These are phyloP conservation scores for Nyctereutes procyonoides DNA, from an alignment of 2,113 vertebrate species.

Conservation along the genomic window DNA sequence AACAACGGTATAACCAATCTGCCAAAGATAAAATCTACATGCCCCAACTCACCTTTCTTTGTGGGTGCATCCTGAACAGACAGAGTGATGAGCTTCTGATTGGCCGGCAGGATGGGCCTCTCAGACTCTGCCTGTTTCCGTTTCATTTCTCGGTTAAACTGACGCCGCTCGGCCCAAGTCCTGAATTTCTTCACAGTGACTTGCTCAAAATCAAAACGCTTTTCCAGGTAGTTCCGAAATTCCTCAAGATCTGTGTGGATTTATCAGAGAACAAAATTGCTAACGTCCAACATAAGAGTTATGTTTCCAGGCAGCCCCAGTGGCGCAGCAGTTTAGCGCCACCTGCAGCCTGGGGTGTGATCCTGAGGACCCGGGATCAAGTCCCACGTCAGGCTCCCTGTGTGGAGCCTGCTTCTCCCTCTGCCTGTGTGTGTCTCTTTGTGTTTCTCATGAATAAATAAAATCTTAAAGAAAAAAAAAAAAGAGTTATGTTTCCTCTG, in stretches of 20 bases:
- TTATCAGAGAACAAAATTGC: not conserved
- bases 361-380: too few species aligned
- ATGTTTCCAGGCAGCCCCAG: not conserved
- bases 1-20: not conserved
- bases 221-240: slow-evolving; percentile 95
- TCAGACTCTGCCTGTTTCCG: slow-evolving; percentile 97
- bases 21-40: not conserved
- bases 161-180: slow-evolving; percentile 97
- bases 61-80: slow-evolving; percentile 98
- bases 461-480: too few species aligned
- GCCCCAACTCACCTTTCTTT: slow-evolving; percentile 92
- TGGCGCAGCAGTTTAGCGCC: too few species aligned
- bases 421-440: too few species aligned
- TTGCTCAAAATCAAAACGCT: slow-evolving; percentile 99
- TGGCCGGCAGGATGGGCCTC: slow-evolving; percentile 97
- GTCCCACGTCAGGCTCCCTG: too few species aligned
- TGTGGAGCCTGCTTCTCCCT: too few species aligned
- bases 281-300: not conserved
- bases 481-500: not conserved
- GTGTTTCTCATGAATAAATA: too few species aligned
- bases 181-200: slow-evolving; percentile 99
- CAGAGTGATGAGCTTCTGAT: slow-evolving; percentile 98
- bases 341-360: too few species aligned
- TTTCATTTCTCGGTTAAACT: slow-evolving; percentile 99
- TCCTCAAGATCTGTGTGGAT: slow-evolving; percentile 92